Evolutionary conservation across 2,888 invertebrate species (phyloP), one percentile per base, ranked within the genome.

Genomic region (Protodeltote pygarga): DNA sequence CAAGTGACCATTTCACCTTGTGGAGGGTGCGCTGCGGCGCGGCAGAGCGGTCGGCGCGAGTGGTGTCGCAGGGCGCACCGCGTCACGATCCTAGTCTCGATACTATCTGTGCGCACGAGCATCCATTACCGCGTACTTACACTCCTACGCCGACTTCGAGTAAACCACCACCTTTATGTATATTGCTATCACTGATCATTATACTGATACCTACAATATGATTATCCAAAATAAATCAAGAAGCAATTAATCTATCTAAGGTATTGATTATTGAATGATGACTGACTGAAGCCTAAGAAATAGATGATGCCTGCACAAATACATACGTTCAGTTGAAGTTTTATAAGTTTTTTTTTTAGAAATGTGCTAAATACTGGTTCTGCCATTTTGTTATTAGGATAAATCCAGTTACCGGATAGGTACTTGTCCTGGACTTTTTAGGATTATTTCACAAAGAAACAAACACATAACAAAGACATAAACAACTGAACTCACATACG

Each of bases 11-110:
- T 64, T 62, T 51, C 49, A 58, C 51, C 51, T 42, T 32, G 46
- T 47, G 46, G 57, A 59, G 49, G 60, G 59, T 58, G n/a, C n/a
- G n/a, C n/a, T 62, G 57, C 45, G 37, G 42, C 57, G n/a, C n/a
- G n/a, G n/a, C n/a, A n/a, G n/a, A n/a, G n/a, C n/a, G n/a, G n/a
- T n/a, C n/a, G n/a, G n/a, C n/a, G n/a, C n/a, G n/a, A n/a, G n/a
- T n/a, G 50, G 55, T 69, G 71, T 71, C 59, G 53, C 53, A 59
- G 69, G 75, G 64, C 64, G 59, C 63, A 65, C 61, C 41, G 47
- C 69, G 78, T 77, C 82, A 81, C 82, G 83, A 79, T 71, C 72
- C 67, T 67, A 65, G 71, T 47, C 45, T 58, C 60, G 83, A 82
- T 82, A 48, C 37, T 77, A 82, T 82, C 79, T 23, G 41, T 33